Base-by-base conservation (phyloP, 2,113 vertebrate genomes). In the Pelvicachromis taeniatus region DNA sequence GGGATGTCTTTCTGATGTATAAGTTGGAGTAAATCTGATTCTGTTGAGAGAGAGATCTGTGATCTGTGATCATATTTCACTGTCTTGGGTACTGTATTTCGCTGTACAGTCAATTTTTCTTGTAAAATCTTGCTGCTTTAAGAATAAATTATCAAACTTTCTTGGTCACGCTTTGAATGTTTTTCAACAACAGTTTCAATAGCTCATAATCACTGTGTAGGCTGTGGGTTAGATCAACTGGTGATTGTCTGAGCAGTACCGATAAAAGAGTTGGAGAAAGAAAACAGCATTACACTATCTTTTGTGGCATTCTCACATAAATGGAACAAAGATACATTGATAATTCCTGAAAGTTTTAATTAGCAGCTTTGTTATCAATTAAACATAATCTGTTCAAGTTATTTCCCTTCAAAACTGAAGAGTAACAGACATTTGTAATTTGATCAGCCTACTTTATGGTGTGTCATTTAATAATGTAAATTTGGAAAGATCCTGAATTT, bases 51-150 rank as follows among this genome's bases (percentile, higher is more conserved):
- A 85, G 63, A 52, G 45, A 52, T 75, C 70, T 31, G 42, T 82
- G 55, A 81, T 26, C 61, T 40, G 61, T 65, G 21, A 40, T 65
- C 84, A 83, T 52, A 83, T 55, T 78, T 88, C 80, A 91, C 78
- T 9, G 38, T 90, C 85, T 55, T 35, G 80, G 59, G 80, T 75
- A 84, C 84, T 73, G 88, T 89, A 89, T 88, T 88, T 93, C 1
- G 94, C 94, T 97, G 95, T 97, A 96, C 96, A 95, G 96, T 96
- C 94, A 10, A 94, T 94, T 96, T 95, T 92, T 84, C 95, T 96
- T 96, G 95, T 95, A 93, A 93, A 85, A 93, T 93, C 85, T 94
- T 82, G 87, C 89, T 94, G 92, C 90, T 94, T 93, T 93, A 91
- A 86, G 26, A 96, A 95, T 95, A 96, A 96, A 96, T 82, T 5